Base-by-base conservation (phyloP, 2,113 vertebrate species). In the Emberiza fucata region DNA sequence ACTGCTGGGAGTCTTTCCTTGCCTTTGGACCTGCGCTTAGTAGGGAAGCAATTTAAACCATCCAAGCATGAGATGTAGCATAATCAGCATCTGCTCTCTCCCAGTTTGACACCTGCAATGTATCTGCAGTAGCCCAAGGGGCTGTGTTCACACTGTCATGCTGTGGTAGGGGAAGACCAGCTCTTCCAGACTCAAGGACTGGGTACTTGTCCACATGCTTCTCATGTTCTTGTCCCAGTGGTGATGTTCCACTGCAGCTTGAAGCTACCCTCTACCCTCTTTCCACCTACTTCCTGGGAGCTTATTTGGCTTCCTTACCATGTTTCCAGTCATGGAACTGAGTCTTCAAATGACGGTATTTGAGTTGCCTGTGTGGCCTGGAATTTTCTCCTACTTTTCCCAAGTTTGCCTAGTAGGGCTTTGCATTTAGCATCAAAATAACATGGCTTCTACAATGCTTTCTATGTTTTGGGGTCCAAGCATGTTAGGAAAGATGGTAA, bases 31-130 rank as follows among this genome's bases (percentile, higher is more conserved):
- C 68, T 66, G 18, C 48, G 27, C 42, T 86, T 93, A 65, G 60
- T 57, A 94, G 60, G 69, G 31, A 83, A 73, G 64, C 37, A 77
- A 81, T 95, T 88, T 86, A 86, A 97, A 93, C 63, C 44, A 83
- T 60, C 79, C 82, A 73, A 78, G 78, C 89, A 86, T 83, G 83
- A 60, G 79, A 78, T 71, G 53, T 44, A 90, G 81, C 5, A 4
- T 86, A 59, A 86, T 90, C 68, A 28, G 65, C 82, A 92, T 90
- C 88, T 92, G 68, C 51, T 92, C 35, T 86, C 75, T 82, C 47
- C 75, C n/a, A 33, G 2, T 94, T 90, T 88, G 76, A 78, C 85
- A 92, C 88, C 82, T 95, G 87, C 71, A 59, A 8, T 17, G 22
- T 86, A 80, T 70, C 84, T 78, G 44, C 70, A 57, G 61, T 59